Evolutionary conservation across 2,113 vertebrate genomes (phyloP).

Genomic region (Oryzias celebensis): DNA sequence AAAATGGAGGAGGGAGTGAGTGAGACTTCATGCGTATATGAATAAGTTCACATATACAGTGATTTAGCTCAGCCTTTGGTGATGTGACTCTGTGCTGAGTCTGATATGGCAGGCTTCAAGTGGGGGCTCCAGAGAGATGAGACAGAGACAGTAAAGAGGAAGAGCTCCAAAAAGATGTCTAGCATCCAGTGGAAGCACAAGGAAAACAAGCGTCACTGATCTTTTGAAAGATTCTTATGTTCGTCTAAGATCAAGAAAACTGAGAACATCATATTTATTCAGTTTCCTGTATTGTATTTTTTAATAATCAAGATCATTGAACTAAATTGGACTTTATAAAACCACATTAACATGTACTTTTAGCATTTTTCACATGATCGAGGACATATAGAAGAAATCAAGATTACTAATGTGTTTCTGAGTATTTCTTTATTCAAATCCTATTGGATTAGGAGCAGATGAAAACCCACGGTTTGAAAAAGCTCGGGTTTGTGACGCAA

Average conservation of each 20-base stretch:
- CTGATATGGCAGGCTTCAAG: slow-evolving; percentile 15
- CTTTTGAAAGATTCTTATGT: not conserved
- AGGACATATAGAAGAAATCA: no score
- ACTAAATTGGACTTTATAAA: no score
- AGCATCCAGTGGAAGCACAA: not conserved
- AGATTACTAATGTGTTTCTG: no score
- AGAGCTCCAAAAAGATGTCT: not conserved
- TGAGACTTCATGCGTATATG: slow-evolving; percentile 17
- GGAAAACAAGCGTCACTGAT: not conserved
- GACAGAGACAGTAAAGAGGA: not conserved
- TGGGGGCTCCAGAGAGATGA: slow-evolving; percentile 10
- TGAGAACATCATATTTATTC: not conserved
- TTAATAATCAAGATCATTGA: no score
- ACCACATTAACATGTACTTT: no score
- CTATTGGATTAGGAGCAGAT: no score
- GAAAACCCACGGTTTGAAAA: no score
- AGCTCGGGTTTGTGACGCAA: no score
- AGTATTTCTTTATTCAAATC: no score
- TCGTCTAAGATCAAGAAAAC: not conserved
- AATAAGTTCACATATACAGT: not conserved
- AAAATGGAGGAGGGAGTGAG: slow-evolving; percentile 16
- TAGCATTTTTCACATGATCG: no score
- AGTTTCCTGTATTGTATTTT: no score
- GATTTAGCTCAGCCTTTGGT: slow-evolving; percentile 15
- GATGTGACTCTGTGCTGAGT: slow-evolving; percentile 35